Evolutionary conservation across 2,113 vertebrate genomes (phyloP).

Genomic region (Vidua chalybeata): DNA sequence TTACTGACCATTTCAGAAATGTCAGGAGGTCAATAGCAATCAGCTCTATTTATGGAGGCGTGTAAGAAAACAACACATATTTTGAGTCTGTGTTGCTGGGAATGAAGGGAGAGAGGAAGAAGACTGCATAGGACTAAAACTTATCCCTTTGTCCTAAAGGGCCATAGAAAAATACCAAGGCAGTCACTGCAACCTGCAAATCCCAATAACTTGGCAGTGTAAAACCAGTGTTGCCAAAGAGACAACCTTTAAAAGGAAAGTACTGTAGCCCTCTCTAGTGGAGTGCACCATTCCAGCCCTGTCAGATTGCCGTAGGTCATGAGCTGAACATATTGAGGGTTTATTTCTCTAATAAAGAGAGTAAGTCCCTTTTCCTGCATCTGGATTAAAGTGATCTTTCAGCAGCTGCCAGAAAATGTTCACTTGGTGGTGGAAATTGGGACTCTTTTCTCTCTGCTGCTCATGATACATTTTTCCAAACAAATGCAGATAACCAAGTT

Average conservation of each 20-base stretch:
- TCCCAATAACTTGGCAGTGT: not conserved
- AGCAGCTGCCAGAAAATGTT: slow-evolving; percentile 3
- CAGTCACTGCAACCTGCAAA: not conserved
- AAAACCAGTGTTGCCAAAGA: not conserved
- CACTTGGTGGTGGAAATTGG: not conserved
- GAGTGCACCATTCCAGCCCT: not conserved
- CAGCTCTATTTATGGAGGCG: not conserved
- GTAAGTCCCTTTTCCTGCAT: not conserved
- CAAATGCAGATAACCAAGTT: not conserved
- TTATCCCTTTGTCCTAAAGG: not conserved
- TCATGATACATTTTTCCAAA: not conserved
- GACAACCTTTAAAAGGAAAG: slow-evolving; percentile 11
- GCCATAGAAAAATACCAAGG: not conserved
- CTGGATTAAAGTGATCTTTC: slow-evolving; percentile 42
- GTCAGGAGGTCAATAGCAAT: not conserved
- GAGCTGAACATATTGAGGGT: not conserved
- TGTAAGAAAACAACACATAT: not conserved
- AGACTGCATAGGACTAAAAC: not conserved
- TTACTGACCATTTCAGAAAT: not conserved
- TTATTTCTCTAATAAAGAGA: slow-evolving; percentile 34
- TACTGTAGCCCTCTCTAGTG: not conserved
- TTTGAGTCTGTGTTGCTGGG: not conserved
- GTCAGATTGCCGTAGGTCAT: not conserved
- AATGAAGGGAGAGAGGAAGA: not conserved
- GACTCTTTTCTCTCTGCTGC: not conserved